These are phyloP conservation scores for Epizoanthus stellaris DNA, from an alignment of 92 coral and sea anemone genomes.

Conservation along the genomic window DNA sequence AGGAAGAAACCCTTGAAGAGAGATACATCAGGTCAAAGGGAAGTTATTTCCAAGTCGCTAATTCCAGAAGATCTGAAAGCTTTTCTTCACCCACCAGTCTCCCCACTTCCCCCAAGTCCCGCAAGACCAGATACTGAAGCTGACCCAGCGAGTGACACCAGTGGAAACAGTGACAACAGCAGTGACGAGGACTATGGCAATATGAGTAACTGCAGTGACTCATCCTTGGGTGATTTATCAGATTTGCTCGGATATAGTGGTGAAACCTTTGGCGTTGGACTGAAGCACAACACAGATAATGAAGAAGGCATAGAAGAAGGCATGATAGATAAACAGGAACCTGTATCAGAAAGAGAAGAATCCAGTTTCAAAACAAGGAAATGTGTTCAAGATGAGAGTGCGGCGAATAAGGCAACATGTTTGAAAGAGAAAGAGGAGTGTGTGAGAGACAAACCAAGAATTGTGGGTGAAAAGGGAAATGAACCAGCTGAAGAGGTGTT, in stretches of 20 bases:
- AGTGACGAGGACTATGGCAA: neutral
- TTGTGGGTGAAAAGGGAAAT: neutral
- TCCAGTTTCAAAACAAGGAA: neutral
- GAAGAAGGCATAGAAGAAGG: neutral
- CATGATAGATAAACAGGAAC: neutral
- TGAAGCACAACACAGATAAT: neutral
- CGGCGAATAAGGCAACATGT: neutral
- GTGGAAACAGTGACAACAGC: constrained; percentile 24
- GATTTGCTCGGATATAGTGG: constrained; percentile 24
- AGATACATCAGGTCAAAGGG: neutral
- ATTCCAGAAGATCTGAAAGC: constrained; percentile 35
- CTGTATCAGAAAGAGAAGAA: neutral
- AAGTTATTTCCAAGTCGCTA: constrained; percentile 7
- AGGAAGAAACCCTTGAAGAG: constrained; percentile 2
- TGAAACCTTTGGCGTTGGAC: neutral
- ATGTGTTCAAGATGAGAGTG: neutral
- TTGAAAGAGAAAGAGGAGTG: neutral
- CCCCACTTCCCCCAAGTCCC: constrained; percentile 36
- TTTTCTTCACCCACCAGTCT: constrained; percentile 38
- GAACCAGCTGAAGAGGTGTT: neutral
- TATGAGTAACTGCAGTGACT: neutral
- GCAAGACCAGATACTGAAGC: neutral
- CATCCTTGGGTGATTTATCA: constrained; percentile 26
- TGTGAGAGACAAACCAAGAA: neutral
- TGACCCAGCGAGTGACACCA: neutral